Evolutionary conservation across 1,140 invertebrate genomes (phyloP).

Genomic region (Drosophila bocki): DNA sequence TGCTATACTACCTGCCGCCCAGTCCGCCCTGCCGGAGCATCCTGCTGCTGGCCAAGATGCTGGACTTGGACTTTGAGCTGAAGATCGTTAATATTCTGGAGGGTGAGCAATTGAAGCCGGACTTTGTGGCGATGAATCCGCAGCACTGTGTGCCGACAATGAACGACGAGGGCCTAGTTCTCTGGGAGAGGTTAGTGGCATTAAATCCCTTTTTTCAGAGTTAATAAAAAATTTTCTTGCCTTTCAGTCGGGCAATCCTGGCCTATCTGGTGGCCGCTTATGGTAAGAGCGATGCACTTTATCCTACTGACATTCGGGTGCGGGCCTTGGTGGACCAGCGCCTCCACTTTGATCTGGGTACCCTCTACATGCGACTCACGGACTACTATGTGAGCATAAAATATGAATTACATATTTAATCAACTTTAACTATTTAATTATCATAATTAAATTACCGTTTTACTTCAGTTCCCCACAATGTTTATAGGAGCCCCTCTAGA

Average conservation of each 20-base stretch:
- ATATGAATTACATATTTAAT: no score
- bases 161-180: constrained; percentile 88
- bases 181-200: constrained; percentile 86
- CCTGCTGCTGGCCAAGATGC: constrained; percentile 86
- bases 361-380: constrained; percentile 87
- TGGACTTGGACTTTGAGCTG: constrained; percentile 86
- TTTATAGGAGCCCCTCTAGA: constrained; percentile 77
- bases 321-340: constrained; percentile 90
- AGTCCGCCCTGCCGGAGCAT: constrained; percentile 87
- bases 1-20: constrained; percentile 87
- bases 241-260: constrained; percentile 89
- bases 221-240: no score
- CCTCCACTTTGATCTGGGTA: constrained; percentile 90
- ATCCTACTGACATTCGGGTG: constrained; percentile 88
- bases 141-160: constrained; percentile 89
- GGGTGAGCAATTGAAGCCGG: constrained; percentile 86
- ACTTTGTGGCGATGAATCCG: constrained; percentile 87
- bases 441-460: neutral
- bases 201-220: fast-evolving
- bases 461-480: constrained; percentile 85
- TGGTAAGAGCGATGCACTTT: constrained; percentile 88
- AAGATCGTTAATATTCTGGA: constrained; percentile 86
- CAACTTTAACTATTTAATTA: no score
- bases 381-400: constrained; percentile 86
- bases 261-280: constrained; percentile 90